These are phyloP conservation scores for Corvus cornix DNA, from an alignment of 2,113 vertebrate species.

Conservation along the genomic window DNA sequence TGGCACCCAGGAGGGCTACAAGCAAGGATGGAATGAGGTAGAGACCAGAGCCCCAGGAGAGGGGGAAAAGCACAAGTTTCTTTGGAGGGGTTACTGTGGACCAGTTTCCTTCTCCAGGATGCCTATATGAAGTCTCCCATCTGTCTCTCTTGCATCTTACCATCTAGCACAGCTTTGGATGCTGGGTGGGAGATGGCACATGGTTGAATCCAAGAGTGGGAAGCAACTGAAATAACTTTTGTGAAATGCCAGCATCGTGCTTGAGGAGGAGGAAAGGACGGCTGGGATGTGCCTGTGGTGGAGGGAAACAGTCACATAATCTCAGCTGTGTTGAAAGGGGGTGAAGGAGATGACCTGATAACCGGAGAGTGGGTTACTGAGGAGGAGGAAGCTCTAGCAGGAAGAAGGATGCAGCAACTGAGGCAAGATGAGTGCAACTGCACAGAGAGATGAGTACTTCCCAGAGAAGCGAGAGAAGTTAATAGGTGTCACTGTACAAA, in stretches of 20 bases:
- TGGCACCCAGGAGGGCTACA: not conserved
- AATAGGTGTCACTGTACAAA: not conserved
- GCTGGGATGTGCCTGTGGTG: not conserved
- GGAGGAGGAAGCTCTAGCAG: not conserved
- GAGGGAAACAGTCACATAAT: not conserved
- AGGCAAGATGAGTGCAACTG: not conserved
- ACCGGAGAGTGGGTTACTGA: not conserved
- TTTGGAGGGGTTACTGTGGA: not conserved
- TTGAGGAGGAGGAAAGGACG: slow-evolving; percentile 34
- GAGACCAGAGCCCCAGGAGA: not conserved
- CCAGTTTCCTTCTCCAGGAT: not conserved
- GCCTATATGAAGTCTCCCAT: not conserved
- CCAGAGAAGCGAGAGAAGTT: not conserved
- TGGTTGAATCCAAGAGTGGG: slow-evolving; percentile 39
- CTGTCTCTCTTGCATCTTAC: not conserved
- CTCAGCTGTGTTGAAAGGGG: not conserved
- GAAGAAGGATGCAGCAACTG: not conserved
- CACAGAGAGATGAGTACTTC: not conserved
- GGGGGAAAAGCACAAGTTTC: not conserved
- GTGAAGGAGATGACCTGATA: not conserved
- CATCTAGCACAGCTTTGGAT: not conserved
- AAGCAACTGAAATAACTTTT: slow-evolving; percentile 54
- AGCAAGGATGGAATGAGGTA: not conserved
- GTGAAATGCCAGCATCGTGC: slow-evolving; percentile 60
- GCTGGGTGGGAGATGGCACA: slow-evolving; percentile 16